These are phyloP conservation scores for Trematocara zebra DNA, from an alignment of 2,113 vertebrate species.

Conservation along the genomic window DNA sequence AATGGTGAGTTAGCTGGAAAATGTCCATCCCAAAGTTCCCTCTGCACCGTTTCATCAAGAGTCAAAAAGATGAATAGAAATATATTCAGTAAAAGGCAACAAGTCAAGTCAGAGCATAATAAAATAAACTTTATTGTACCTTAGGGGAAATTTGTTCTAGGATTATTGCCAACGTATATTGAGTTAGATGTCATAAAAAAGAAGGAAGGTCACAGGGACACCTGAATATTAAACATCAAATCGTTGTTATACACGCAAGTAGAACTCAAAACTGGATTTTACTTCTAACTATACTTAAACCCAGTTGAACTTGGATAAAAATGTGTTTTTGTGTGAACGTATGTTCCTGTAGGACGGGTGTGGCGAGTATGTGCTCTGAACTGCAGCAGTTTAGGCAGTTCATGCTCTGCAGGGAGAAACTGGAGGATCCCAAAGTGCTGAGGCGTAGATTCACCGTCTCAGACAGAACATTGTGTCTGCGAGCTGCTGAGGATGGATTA, in stretches of 20 bases:
- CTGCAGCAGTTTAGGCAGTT: background rate
- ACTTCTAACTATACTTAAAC: background rate
- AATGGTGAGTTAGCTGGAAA: background rate
- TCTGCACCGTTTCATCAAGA: background rate
- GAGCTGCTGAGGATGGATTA: slow-evolving; percentile 10
- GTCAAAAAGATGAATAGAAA: background rate
- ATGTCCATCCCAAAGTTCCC: background rate
- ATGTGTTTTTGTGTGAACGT: background rate
- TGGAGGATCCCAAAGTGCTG: slow-evolving; percentile 12
- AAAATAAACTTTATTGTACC: background rate
- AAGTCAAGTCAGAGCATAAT: background rate
- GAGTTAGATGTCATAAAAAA: background rate
- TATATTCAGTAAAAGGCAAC: background rate
- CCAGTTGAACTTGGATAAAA: background rate
- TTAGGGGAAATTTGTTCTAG: background rate
- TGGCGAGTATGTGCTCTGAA: background rate
- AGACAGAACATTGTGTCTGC: background rate
- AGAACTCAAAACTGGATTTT: fast-evolving
- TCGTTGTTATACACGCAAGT: fast-evolving
- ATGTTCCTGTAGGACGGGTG: background rate
- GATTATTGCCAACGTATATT: background rate
- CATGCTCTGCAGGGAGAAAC: background rate
- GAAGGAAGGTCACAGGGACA: background rate
- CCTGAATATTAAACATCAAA: background rate
- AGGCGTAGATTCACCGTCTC: background rate